Evolutionary conservation across 2,888 invertebrate species (phyloP), one percentile per base, ranked within the genome.

Genomic region (Hypercompe scribonia): DNA sequence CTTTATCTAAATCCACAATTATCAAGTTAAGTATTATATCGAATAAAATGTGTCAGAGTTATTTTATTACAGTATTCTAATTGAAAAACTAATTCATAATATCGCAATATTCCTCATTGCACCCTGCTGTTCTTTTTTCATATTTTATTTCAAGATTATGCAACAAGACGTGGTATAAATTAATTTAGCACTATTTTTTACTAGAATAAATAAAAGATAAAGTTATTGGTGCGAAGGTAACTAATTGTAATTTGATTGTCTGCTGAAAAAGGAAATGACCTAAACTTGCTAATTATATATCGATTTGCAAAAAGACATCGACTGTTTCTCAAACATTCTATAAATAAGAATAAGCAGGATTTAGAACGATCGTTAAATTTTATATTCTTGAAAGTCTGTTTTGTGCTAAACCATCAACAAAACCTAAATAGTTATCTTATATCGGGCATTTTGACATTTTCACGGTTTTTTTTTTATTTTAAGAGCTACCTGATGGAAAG

Each of bases 231-330:
- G 46, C 63, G 46, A 46, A 18, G n/a, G 13, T 18, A 34, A 65
- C 70, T 70, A 65, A 70, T 65, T 54, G 50, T 50, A 50, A 70
- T 70, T 65, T 70, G 34, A 64, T 70, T 70, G 50, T 46, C 64
- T 65, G 50, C 64, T 65, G 15, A 70, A 70, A 70, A 65, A 64
- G 34, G 50, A 46, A 50, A 70, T 36, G 70, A 70, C 28, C 34
- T 13, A n/a, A 70, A 65, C 64, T 64, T 64, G 42, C 50, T 28
- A 64, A 63, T 65, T 70, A 65, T n/a, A n/a, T n/a, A n/a, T 65
- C 36, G 65, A 50, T 70, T 65, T 34, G 50, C 65, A 70, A 65
- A 70, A 5, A 50, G 50, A 65, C 65, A 65, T 50, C n/a, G 36
- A 50, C 70, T 65, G 50, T 65, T 54, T 31, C 54, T 50, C 70